Evolutionary conservation across 2,888 invertebrate genomes (phyloP), one percentile per base, ranked within the genome.

Genomic region (Margaritifera margaritifera): DNA sequence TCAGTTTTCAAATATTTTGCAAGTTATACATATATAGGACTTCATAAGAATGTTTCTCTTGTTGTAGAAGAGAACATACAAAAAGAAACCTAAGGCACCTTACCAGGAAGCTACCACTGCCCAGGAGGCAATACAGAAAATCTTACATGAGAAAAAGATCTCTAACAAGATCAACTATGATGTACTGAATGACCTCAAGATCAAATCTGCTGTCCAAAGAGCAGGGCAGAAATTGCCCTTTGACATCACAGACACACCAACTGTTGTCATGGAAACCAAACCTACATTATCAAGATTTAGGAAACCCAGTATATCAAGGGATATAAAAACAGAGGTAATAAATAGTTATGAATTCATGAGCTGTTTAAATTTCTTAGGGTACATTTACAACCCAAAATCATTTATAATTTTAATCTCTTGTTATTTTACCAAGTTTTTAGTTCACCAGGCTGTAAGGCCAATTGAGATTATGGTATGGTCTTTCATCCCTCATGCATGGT

Each of bases 91-190:
- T 63, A 73, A 79, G 65, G 80, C 75, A 4, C 84, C 79, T 20
- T 78, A 84, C 19, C 88, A 90, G 64, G 76, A 77, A 25, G 90
- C 90, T 0, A 85, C 84, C 56, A 89, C 89, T 1, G 90, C 91
- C 67, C 95, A 95, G 4, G 98, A 98, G 90, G 98, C 98, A 0
- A 96, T 99, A 60, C 96, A 96, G 88, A 97, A 97, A 91, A 97
- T 99, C 93, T 91, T 99, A 25, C 95, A 95, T 80, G 98, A 98
- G 88, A 97, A 97, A 90, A 95, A 95, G 87, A 94, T 99, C 78
- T 99, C 99, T 4, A 94, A 93, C 6, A 99, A 99, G 92, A 98
- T 99, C 67, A 98, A 99, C 90, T 99, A 99, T 87, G 98, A 99
- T 81, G 98, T 98, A 55, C 91, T 99, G 71, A 95, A 95, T 89